phyloP scores from a whole-genome alignment of 2,797 vertebrate genomes.

The Tenualosa ilisha region DNA sequence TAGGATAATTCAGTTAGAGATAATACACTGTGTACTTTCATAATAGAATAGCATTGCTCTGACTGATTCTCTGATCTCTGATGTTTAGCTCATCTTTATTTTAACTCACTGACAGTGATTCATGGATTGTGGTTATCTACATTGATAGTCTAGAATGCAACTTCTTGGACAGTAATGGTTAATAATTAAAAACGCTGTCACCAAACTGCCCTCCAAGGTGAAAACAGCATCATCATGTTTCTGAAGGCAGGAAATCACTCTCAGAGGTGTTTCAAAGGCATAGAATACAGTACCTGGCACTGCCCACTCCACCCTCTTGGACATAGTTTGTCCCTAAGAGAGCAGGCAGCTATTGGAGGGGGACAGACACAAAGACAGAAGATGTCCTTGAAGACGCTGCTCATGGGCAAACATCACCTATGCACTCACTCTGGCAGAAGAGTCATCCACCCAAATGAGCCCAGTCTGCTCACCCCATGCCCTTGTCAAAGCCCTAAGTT shows the following conservation, averaged over 20 bases:
- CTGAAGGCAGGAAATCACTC: not conserved
- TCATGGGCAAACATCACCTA: not conserved
- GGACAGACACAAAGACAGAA: not conserved
- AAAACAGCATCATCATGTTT: not conserved
- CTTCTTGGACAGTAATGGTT: too few species aligned
- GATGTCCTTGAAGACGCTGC: not conserved
- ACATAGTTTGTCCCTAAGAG: not conserved
- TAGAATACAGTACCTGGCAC: not conserved
- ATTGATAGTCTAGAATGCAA: too few species aligned
- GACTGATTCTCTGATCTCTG: too few species aligned
- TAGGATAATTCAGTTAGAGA: too few species aligned
- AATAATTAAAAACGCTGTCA: too few species aligned
- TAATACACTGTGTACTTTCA: too few species aligned
- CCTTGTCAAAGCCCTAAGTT: constrained; percentile 25
- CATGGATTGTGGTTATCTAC: too few species aligned
- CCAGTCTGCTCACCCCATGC: not conserved
- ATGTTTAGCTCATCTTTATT: too few species aligned
- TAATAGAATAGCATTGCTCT: too few species aligned
- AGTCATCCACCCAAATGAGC: not conserved
- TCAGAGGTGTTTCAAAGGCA: not conserved
- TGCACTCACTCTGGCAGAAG: not conserved
- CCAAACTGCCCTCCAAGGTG: too few species aligned
- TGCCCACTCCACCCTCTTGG: not conserved
- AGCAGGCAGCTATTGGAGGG: not conserved
- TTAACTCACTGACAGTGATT: too few species aligned